Conservation (phyloP, 2,888 invertebrate species). For the Patella depressa region DNA sequence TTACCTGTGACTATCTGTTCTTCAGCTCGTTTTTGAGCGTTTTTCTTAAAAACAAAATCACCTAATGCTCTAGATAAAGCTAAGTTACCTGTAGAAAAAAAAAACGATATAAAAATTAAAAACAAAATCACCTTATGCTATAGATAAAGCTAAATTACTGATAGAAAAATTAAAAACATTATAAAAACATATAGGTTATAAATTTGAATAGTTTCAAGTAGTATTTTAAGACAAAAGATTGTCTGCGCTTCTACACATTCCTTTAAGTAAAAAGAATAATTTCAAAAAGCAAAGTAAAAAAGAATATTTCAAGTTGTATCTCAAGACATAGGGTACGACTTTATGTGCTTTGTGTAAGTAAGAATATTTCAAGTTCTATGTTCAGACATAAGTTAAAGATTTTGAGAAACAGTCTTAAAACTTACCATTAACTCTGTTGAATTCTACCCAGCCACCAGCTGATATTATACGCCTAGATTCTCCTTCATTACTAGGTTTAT, state of each 20-base stretch:
- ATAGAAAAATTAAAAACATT: conserved; percentile 24
- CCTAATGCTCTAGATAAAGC: conserved; percentile 96
- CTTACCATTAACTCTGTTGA: conserved; percentile 94
- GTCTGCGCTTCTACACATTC: too few species aligned
- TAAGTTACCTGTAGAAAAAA: conserved; percentile 77
- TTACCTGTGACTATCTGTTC: conserved; percentile 97
- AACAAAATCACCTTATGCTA: conserved; percentile 96
- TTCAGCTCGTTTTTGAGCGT: conserved; percentile 85
- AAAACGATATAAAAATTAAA: conserved; percentile 79
- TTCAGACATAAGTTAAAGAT: too few species aligned
- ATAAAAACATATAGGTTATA: neutral
- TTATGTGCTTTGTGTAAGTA: too few species aligned
- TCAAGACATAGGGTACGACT: too few species aligned
- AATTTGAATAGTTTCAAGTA: conserved; percentile 12
- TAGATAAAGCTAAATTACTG: conserved; percentile 89
- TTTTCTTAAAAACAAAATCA: conserved; percentile 96
- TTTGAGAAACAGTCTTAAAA: neutral
- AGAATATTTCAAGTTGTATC: too few species aligned
- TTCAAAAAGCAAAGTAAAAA: too few species aligned
- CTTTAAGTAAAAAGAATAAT: too few species aligned
- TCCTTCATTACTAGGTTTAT: conserved; percentile 92
- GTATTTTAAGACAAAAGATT: neutral
- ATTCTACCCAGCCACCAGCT: conserved; percentile 97
- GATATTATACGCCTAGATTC: conserved; percentile 90
- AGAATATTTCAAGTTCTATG: too few species aligned